Percentiles rank a stretch among this genome's conserved stretches.
Evolutionary conservation across 2,113 vertebrate genomes (phyloP).

Genomic region (Trogon surrucura): DNA sequence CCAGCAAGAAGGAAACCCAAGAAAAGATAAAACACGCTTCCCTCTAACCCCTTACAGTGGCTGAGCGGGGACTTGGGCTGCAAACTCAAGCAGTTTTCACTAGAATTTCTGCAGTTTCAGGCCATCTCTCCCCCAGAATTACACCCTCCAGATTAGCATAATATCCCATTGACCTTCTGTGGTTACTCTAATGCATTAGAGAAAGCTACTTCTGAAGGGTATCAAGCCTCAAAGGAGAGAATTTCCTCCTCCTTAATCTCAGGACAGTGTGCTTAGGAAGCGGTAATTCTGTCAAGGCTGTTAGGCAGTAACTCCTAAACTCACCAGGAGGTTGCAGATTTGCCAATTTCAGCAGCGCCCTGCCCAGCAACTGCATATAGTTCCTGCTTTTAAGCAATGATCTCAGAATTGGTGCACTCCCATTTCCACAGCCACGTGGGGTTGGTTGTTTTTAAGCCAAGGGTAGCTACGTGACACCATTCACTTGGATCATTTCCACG

Average conservation of each 20-base stretch:
- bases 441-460: neutral
- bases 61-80: neutral
- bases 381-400: slow-evolving; percentile 34
- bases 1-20: neutral
- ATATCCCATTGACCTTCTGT: neutral
- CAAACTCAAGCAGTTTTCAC: neutral
- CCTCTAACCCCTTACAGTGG: neutral
- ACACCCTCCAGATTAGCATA: neutral
- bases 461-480: slow-evolving; percentile 9
- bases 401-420: slow-evolving; percentile 2
- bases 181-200: neutral
- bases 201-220: neutral
- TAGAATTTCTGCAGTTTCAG: neutral
- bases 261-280: neutral
- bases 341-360: slow-evolving; percentile 25
- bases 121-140: neutral
- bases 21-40: neutral
- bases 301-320: neutral
- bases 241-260: neutral
- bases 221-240: neutral
- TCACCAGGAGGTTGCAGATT: neutral
- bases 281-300: neutral
- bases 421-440: neutral
- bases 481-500: neutral
- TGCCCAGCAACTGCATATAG: slow-evolving; percentile 28